Evolutionary conservation across 2,888 invertebrate species (phyloP).

Genomic region (Nemurella pictetii): DNA sequence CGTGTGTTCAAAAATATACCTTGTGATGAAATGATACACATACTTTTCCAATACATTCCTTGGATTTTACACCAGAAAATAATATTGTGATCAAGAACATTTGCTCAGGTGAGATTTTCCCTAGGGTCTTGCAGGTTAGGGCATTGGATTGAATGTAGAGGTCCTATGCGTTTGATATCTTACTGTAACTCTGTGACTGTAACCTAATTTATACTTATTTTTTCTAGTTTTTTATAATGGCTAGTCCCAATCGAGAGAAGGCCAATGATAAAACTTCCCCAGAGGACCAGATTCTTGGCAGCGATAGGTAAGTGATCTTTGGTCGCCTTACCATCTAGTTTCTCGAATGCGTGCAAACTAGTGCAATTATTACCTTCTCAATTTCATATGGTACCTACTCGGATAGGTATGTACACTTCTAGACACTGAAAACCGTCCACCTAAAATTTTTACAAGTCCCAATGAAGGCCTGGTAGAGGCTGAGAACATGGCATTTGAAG

Average conservation of each 20-base stretch:
- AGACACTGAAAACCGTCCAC: no score
- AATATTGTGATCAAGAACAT: neutral
- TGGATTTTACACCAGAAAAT: neutral
- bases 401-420: no score
- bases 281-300: constrained; percentile 19
- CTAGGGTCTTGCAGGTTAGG: neutral
- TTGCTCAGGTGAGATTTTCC: neutral
- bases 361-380: no score
- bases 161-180: no score
- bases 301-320: constrained; percentile 36
- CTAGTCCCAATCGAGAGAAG: constrained; percentile 25
- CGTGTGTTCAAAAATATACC: neutral
- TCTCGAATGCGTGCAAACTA: no score
- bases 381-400: no score
- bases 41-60: neutral
- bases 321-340: no score
- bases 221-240: neutral
- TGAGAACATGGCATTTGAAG: no score
- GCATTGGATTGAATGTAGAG: neutral
- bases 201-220: no score
- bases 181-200: no score
- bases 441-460: no score
- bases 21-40: neutral
- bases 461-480: no score
- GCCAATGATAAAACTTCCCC: constrained; percentile 15